phyloP scores from a whole-genome alignment of 2,888 invertebrate genomes.

The Petrolisthes cinctipes region DNA sequence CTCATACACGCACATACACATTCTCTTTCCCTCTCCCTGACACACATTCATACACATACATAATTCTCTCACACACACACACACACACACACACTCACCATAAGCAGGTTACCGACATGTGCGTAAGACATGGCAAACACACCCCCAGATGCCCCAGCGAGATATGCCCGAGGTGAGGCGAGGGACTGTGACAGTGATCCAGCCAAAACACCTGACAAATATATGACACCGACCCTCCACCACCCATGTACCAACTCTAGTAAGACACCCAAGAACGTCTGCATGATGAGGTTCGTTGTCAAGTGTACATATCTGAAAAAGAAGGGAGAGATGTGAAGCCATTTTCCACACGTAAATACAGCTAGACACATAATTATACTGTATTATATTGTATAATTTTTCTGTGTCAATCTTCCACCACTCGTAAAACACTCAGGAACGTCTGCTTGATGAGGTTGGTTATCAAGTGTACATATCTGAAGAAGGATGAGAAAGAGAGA shows the following conservation, averaged over 20 bases:
- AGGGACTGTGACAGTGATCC: slow-evolving; percentile 81
- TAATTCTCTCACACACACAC: not conserved
- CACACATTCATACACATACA: too few relatives aligned
- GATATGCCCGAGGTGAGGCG: slow-evolving; percentile 83
- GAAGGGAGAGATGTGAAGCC: not conserved
- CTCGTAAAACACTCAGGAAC: not conserved
- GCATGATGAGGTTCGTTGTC: not conserved
- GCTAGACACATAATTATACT: too few relatives aligned
- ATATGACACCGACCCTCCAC: slow-evolving; percentile 78
- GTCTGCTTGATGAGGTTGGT: not conserved
- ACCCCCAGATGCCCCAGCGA: slow-evolving; percentile 89
- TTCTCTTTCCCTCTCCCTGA: not conserved
- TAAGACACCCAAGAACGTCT: not conserved
- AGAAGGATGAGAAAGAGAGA: not conserved
- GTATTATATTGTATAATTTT: too few relatives aligned
- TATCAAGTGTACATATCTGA: not conserved
- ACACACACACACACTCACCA: slow-evolving; percentile 68
- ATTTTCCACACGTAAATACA: too few relatives aligned
- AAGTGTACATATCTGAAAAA: slow-evolving; percentile 10
- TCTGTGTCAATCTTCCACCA: not conserved
- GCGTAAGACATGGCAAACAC: slow-evolving; percentile 90
- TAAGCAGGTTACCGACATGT: slow-evolving; percentile 85
- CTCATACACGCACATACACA: not conserved
- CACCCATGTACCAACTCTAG: slow-evolving; percentile 71
- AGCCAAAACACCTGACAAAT: slow-evolving; percentile 81